Base-by-base conservation (phyloP, 2,113 vertebrate genomes). In the Cyanocitta stelleri region DNA sequence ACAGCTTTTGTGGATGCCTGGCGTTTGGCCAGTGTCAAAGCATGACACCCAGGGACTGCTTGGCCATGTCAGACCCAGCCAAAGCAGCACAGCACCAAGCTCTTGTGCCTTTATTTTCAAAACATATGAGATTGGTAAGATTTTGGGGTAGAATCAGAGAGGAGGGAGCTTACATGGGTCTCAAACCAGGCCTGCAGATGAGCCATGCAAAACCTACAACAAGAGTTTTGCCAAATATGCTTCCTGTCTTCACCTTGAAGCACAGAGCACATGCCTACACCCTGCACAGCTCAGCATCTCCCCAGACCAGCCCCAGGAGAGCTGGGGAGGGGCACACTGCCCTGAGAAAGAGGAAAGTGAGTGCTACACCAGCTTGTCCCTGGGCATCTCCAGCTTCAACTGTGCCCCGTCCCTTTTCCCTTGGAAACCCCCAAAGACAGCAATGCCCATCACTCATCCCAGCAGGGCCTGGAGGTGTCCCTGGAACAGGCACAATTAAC, bases 261-360 rank as follows among this genome's bases (percentile, higher is more conserved):
- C 62, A 29, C 35, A 48, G 44, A 58, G 46, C 58, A 5, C 6
- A 11, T 0, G 0, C 2, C 7, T 9, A 0, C 27, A 24, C 6
- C 44, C 84, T 64, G 33, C 49, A 3, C 59, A 35, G 35, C 41
- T 30, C 85, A 83, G 87, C 80, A 29, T 11, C 51, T 20, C 55
- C 39, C 41, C 7, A 8, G 8, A 32, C 32, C 56, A 20, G 29
- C 24, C 61, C n/a, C 58, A 71, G 30, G 18, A 46, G 11, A 74
- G 55, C 27, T 11, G 1, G 24, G 1, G 15, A 90, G 46, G 32
- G n/a, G 2, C 37, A 19, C 7, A 4, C 23, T 33, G 49, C 71
- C 55, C 66, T 19, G 7, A 18, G 33, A 33, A 32, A 33, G 8
- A 29, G 43, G 4, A 35, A 20, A 44, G 14, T 2, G 1, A 55